Conservation (phyloP, 35 echinoderm and acorn worm genomes). For the Heliocidaris erythrogramma region DNA sequence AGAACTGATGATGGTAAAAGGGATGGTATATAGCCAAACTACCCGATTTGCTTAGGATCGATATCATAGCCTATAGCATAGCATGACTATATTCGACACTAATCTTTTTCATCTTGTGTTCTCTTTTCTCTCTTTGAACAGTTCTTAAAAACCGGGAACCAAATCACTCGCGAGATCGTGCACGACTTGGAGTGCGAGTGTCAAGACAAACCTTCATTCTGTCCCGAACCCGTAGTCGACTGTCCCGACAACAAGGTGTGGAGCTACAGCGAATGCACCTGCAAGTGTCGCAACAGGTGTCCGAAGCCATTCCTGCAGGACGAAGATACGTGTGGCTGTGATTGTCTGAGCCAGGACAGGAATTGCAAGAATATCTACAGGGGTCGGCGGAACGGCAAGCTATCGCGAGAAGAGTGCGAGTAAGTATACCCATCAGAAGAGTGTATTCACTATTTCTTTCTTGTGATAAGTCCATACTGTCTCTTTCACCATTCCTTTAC, state of each 20-base stretch:
- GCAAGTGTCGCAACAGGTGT: constrained; percentile 68
- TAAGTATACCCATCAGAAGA: constrained; percentile 34
- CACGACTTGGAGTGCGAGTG: constrained; percentile 76
- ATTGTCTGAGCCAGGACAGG: constrained; percentile 73
- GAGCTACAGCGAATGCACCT: constrained; percentile 64
- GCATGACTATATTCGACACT: too few species aligned
- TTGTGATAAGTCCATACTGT: too few species aligned
- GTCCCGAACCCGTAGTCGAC: constrained; percentile 54
- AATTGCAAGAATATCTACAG: constrained; percentile 79
- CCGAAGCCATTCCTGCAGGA: constrained; percentile 81
- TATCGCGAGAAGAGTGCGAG: constrained; percentile 64
- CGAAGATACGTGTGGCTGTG: constrained; percentile 75
- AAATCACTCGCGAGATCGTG: constrained; percentile 20
- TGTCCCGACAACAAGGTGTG: constrained; percentile 71
- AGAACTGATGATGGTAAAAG: too few species aligned
- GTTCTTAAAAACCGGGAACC: constrained; percentile 37
- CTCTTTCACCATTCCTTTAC: too few species aligned
- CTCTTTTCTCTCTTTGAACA: constrained; percentile 10
- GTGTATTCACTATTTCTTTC: not conserved
- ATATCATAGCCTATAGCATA: not conserved
- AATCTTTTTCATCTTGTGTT: not conserved
- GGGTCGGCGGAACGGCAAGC: constrained; percentile 55
- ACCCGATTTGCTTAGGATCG: too few species aligned
- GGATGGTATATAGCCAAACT: too few species aligned
- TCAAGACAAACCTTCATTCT: constrained; percentile 69